Evolutionary conservation across 1,140 invertebrate species (phyloP).

Genomic region (Drosophila kepulauana): DNA sequence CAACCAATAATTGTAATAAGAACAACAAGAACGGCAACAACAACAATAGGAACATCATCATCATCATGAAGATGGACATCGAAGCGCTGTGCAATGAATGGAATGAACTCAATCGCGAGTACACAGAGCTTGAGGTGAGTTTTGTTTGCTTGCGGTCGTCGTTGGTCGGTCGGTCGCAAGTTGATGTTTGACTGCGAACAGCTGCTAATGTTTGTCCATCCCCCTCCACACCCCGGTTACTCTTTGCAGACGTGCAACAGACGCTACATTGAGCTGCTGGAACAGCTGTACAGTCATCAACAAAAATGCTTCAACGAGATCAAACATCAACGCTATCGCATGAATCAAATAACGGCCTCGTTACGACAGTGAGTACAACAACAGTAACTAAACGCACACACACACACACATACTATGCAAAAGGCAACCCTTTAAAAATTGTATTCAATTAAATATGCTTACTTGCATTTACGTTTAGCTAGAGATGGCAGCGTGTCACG

Average conservation of each 20-base stretch:
- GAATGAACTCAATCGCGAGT: conserved; percentile 89
- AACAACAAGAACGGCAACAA: conserved; percentile 17
- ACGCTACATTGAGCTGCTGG: conserved; percentile 93
- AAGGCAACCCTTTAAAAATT: conserved; percentile 25
- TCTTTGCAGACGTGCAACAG: conserved; percentile 88
- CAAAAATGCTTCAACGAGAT: conserved; percentile 95
- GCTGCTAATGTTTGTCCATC: conserved; percentile 41
- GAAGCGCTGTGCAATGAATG: conserved; percentile 87
- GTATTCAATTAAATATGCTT: conserved; percentile 14
- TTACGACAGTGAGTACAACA: conserved; percentile 89
- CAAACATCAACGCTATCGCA: conserved; percentile 94
- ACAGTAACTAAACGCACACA: neutral
- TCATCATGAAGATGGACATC: conserved; percentile 60
- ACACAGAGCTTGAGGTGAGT: conserved; percentile 87
- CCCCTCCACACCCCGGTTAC: neutral
- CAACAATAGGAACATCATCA: conserved; percentile 22
- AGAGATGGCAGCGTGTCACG: conserved; percentile 30
- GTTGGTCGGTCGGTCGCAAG: neutral
- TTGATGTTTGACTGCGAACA: conserved; percentile 39
- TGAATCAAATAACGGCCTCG: conserved; percentile 91
- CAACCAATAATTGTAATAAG: conserved; percentile 9
- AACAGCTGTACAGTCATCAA: conserved; percentile 93
- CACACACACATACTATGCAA: conserved; percentile 1
- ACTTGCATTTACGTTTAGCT: conserved; percentile 9
- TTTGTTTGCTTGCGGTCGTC: conserved; percentile 6